Percentiles rank a stretch among this genome's conserved stretches.
phyloP scores from a whole-genome alignment of 2,797 vertebrate genomes.

The Naso thynnoides region DNA sequence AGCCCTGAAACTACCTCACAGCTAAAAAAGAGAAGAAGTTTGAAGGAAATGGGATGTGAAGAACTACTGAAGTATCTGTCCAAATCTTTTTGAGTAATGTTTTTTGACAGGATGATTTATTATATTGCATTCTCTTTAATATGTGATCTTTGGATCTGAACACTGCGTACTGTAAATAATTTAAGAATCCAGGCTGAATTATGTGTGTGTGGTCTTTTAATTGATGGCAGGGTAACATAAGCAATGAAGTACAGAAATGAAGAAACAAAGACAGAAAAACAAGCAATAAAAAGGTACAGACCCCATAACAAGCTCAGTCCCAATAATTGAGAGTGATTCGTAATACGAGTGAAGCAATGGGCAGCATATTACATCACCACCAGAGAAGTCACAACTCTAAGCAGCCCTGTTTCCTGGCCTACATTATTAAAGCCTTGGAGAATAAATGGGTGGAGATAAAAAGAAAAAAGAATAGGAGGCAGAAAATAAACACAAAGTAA shows the following conservation, averaged over 20 bases:
- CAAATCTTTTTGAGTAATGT: background rate
- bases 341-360: conserved; percentile 19
- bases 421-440: conserved; percentile 24
- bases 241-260: background rate
- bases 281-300: too few species aligned
- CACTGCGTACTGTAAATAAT: background rate
- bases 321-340: conserved; percentile 20
- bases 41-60: conserved; percentile 12
- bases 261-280: conserved; percentile 4
- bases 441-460: conserved; percentile 25
- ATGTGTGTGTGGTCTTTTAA: background rate
- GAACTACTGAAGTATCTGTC: background rate
- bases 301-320: too few species aligned
- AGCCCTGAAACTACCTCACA: conserved; percentile 8
- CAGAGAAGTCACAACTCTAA: conserved; percentile 3
- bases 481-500: conserved; percentile 7
- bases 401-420: conserved; percentile 3
- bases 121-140: background rate
- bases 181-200: background rate
- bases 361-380: conserved; percentile 21
- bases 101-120: background rate
- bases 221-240: background rate
- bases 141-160: background rate
- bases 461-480: background rate
- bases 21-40: background rate